Conservation (phyloP, 2,888 invertebrate species). For the Mystacides longicornis region DNA sequence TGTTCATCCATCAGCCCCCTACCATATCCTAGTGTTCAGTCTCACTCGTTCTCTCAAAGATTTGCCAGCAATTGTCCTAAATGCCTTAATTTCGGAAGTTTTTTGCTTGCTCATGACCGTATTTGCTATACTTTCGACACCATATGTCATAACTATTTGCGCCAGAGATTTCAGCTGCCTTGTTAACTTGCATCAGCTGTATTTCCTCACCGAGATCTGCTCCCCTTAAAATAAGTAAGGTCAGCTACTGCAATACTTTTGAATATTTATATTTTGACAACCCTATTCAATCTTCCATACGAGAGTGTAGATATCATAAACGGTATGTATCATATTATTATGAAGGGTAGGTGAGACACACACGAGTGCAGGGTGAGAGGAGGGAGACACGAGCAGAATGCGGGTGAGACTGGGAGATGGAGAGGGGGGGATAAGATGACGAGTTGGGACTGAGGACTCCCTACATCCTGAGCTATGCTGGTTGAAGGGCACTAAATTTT, state of each 20-base stretch:
- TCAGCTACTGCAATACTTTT: too few relatives aligned
- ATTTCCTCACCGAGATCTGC: too few relatives aligned
- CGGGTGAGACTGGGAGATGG: constrained; percentile 6
- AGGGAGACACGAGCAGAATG: not conserved
- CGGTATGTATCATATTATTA: not conserved
- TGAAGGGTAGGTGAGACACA: not conserved
- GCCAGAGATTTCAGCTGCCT: not conserved
- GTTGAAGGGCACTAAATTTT: constrained; percentile 27
- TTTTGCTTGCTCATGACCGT: too few relatives aligned
- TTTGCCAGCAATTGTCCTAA: too few relatives aligned
- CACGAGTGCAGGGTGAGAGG: not conserved
- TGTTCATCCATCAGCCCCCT: too few relatives aligned
- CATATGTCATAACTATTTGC: not conserved
- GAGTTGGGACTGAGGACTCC: constrained; percentile 14
- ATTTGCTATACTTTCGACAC: too few relatives aligned
- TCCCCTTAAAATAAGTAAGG: too few relatives aligned
- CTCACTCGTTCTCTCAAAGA: too few relatives aligned
- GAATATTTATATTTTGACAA: too few relatives aligned
- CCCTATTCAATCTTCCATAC: not conserved
- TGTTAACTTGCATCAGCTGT: too few relatives aligned
- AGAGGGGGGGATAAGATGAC: constrained; percentile 4
- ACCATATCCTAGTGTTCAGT: too few relatives aligned
- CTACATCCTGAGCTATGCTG: constrained; percentile 14
- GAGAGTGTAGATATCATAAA: constrained; percentile 1
- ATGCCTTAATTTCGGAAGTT: not conserved